Conservation (phyloP, 2,797 vertebrate genomes). For the Aldrovandia affinis region DNA sequence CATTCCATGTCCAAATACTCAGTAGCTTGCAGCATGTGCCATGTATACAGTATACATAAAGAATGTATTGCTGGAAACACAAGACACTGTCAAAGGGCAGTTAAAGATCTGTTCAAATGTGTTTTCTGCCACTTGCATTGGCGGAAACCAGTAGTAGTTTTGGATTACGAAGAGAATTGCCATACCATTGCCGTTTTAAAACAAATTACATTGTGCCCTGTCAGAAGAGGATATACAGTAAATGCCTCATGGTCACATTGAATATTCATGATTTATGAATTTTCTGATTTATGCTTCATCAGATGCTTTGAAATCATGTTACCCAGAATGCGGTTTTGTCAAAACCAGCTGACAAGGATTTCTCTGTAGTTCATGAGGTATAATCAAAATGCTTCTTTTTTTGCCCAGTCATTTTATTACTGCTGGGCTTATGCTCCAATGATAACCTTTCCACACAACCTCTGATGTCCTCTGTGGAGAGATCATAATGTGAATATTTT, state of each 20-base stretch:
- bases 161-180: background rate
- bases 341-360: background rate
- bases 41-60: too few relatives aligned
- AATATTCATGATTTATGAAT: background rate
- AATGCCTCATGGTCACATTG: background rate
- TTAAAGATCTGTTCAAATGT: background rate
- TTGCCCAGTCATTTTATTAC: background rate
- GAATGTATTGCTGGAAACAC: background rate
- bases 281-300: background rate
- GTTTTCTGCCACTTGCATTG: background rate
- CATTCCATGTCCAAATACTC: background rate
- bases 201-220: background rate
- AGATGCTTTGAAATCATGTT: background rate
- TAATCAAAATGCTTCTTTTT: slow-evolving; percentile 1
- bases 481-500: background rate
- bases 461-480: background rate
- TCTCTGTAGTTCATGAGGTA: background rate
- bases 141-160: background rate
- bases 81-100: background rate
- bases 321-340: background rate
- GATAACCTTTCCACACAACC: background rate
- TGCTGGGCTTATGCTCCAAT: background rate
- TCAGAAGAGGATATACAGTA: background rate
- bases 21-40: background rate
- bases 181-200: background rate